These are phyloP conservation scores for Porphyrio hochstetteri DNA, from an alignment of 2,113 vertebrate species.

Conservation along the genomic window DNA sequence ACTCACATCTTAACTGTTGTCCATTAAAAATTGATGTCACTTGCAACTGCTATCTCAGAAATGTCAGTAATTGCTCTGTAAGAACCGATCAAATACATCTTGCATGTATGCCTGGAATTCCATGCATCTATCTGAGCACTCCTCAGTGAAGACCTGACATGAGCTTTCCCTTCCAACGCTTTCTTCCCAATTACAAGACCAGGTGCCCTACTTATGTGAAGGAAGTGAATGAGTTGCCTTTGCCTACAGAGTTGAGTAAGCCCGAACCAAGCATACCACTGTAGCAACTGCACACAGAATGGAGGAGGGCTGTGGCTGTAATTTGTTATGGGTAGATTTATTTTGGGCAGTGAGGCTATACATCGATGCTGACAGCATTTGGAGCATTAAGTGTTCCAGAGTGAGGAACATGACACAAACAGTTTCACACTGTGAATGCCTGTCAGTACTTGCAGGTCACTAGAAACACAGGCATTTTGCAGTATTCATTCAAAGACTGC, in stretches of 20 bases:
- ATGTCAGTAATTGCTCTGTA: background rate
- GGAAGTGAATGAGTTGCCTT: background rate
- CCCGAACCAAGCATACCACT: background rate
- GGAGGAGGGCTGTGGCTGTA: background rate
- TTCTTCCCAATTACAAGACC: background rate
- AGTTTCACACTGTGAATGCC: background rate
- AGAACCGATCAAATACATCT: background rate
- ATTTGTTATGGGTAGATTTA: slow-evolving; percentile 3
- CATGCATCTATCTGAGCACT: background rate
- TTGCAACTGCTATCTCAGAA: background rate
- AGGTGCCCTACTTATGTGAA: background rate
- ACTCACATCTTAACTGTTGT: background rate
- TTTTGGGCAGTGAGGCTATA: background rate
- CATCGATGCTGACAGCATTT: background rate
- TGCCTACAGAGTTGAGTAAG: background rate
- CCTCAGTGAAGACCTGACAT: background rate
- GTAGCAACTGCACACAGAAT: background rate
- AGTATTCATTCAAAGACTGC: background rate
- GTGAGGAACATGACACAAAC: background rate
- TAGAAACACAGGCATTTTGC: background rate
- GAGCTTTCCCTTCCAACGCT: background rate
- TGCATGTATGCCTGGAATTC: background rate
- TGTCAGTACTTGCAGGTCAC: background rate
- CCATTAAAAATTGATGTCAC: background rate
- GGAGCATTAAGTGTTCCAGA: background rate